phyloP scores from a whole-genome alignment of 2,888 invertebrate species.

The Formica aserva region DNA sequence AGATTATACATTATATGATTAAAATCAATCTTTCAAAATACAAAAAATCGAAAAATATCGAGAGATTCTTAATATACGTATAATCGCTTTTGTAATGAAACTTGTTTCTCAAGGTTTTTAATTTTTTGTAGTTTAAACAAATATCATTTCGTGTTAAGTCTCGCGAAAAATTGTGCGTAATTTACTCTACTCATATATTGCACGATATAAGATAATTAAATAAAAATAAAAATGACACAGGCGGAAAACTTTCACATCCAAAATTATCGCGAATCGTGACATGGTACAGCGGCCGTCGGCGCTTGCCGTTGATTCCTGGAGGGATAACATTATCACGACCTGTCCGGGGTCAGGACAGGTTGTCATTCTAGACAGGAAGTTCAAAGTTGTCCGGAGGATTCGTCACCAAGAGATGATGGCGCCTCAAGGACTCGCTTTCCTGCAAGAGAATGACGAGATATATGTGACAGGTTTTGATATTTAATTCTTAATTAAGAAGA shows the following conservation, averaged over 20 bases:
- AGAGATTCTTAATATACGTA: not conserved
- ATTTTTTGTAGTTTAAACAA: not conserved
- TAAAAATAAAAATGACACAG: constrained; percentile 78
- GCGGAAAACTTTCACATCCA: constrained; percentile 87
- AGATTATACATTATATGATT: not conserved
- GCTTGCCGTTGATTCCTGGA: constrained; percentile 89
- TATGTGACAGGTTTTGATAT: constrained; percentile 87
- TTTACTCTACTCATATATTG: not conserved
- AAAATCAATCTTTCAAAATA: not conserved
- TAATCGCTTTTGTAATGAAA: not conserved
- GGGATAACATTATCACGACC: constrained; percentile 88
- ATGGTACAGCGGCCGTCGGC: constrained; percentile 89
- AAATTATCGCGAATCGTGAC: constrained; percentile 87
- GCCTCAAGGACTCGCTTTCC: constrained; percentile 89
- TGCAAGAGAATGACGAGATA: constrained; percentile 87
- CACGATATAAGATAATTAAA: not conserved
- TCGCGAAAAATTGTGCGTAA: not conserved
- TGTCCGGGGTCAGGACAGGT: constrained; percentile 89
- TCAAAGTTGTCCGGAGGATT: constrained; percentile 87
- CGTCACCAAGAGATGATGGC: constrained; percentile 88
- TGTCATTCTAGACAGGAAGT: constrained; percentile 86
- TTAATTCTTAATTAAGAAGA: not conserved
- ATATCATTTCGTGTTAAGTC: not conserved
- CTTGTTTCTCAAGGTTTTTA: not conserved
- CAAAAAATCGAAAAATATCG: not conserved